Evolutionary conservation across 2,797 vertebrate species (phyloP).

Genomic region (Nasua narica): DNA sequence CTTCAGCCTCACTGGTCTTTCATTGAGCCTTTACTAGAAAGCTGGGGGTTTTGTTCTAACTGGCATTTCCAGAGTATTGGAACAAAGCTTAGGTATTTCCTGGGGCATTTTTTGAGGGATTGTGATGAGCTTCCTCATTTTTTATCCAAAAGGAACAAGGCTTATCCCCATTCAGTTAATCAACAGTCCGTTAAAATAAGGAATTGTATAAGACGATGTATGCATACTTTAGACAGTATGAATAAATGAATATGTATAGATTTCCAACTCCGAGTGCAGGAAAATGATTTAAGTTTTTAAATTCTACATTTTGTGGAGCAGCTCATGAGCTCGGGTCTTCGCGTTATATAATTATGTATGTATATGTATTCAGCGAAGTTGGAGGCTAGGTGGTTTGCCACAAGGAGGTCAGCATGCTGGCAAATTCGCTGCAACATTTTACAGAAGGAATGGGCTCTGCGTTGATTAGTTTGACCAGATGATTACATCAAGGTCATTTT

Average conservation of each 20-base stretch:
- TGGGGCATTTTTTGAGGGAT: no score
- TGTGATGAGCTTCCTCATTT: neutral
- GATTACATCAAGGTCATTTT: neutral
- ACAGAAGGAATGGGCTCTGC: neutral
- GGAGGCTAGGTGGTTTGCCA: accelerated
- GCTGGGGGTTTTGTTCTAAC: neutral
- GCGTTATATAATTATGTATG: neutral
- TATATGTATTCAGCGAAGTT: no score
- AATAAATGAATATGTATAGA: neutral
- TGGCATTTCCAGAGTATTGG: neutral
- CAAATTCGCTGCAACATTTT: neutral
- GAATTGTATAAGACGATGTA: neutral
- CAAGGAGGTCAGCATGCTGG: neutral
- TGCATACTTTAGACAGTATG: neutral
- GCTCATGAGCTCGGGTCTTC: neutral
- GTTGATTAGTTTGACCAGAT: neutral
- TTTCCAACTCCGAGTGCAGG: neutral
- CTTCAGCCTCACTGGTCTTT: neutral
- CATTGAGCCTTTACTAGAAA: neutral
- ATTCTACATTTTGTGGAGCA: neutral
- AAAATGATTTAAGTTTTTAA: neutral
- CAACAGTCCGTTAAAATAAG: neutral
- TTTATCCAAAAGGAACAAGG: neutral
- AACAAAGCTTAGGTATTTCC: neutral
- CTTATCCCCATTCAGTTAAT: neutral